Base-by-base conservation (phyloP, 2,888 invertebrate genomes). In the Glyphotaelius pellucidus region DNA sequence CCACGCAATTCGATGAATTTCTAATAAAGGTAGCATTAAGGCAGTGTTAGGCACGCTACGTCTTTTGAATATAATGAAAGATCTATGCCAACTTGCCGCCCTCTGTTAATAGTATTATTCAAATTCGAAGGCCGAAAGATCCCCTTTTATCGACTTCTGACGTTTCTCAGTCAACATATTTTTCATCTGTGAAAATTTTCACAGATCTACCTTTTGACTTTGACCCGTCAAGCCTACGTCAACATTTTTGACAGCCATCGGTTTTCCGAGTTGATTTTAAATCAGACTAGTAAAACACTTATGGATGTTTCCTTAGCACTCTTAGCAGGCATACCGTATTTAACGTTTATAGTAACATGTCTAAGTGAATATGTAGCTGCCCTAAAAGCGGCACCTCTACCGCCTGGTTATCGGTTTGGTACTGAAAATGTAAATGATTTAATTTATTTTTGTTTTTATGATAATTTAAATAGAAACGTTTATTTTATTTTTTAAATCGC, bases 1-100 rank as follows among this genome's bases (percentile, higher is more conserved):
- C 42, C 47, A 42, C 25, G 86, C 15, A 42, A 47, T 86, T 42
- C 86, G 47, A 42, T 86, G 42, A 86, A 86, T 86, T 42, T 42
- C 86, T 86, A 86, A 86, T 86, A 86, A 47, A 86, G 42, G 5
- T 14, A 25, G 67, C 67, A 67, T 67, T 67, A 9, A 67, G 67
- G 7, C 67, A 67, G 67, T 25, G 2, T 67, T 67, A 67, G 67
- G 67, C 25, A 67, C 67, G 25, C 52, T 52, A 52, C 19, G 52
- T 15, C 52, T 52, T 52, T 52, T 19, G 67, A 67, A 67, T 67
- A 67, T 67, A 25, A 67, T 19, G 25, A 67, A 67, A 19, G 7
- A 67, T n/a, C 67, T 67, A 9, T 9, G 67, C 67, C 15, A 83
- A 35, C 7, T 83, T 83, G 31, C 25, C 83, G 32, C 67, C 25